Evolutionary conservation across 2,797 vertebrate genomes (phyloP).

Genomic region (Poeciliopsis turneri): DNA sequence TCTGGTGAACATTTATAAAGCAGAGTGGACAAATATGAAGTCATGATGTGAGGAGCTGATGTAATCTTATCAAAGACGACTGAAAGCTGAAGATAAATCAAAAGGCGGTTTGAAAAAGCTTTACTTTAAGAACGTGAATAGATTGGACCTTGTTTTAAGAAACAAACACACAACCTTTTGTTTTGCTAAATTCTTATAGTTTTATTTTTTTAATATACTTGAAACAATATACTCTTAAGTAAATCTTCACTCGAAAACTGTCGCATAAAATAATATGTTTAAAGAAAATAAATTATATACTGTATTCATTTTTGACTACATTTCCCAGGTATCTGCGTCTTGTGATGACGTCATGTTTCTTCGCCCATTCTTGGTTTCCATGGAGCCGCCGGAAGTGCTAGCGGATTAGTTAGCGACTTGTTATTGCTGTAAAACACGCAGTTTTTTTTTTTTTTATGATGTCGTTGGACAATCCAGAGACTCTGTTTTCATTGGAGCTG

Average conservation of each 20-base stretch:
- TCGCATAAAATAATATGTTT: background rate
- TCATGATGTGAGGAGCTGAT: background rate
- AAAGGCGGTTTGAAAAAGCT: background rate
- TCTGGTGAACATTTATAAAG: background rate
- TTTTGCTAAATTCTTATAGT: background rate
- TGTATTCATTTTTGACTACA: conserved; percentile 34
- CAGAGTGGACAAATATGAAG: background rate
- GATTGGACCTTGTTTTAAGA: background rate
- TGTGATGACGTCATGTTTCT: conserved; percentile 38
- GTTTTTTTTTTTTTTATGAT: conserved; percentile 26
- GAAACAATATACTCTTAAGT: background rate
- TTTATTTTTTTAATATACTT: background rate
- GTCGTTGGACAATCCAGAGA: conserved; percentile 43
- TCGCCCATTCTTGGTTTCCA: conserved; percentile 70
- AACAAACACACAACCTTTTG: background rate
- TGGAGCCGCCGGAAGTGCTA: conserved; percentile 54
- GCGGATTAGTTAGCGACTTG: conserved; percentile 17
- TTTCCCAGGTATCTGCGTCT: conserved; percentile 44
- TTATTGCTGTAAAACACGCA: background rate
- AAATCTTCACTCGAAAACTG: background rate
- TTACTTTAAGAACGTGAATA: background rate
- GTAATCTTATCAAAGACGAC: background rate
- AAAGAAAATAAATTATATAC: too few species aligned
- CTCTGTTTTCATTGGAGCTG: conserved; percentile 84
- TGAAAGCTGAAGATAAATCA: background rate